Base-by-base conservation (phyloP, 2,797 vertebrate genomes). In the Hydrophis major region DNA sequence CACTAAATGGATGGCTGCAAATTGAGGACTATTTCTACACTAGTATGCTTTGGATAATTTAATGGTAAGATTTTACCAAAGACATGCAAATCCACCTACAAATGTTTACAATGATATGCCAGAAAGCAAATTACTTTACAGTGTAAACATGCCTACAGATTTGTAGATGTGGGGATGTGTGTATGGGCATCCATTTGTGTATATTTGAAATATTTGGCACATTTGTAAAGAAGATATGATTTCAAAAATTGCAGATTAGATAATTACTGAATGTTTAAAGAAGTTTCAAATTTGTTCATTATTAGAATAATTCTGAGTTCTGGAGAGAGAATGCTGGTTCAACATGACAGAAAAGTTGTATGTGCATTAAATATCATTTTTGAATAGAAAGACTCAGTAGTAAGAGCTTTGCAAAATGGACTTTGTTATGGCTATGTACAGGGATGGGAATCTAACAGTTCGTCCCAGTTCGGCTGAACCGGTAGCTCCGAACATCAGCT, bases 221-320 rank as follows among this genome's bases (percentile, higher is more conserved):
- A 63, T 63, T 66, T 66, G 61, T 66, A n/a, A 66, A 87, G 28
- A 87, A 92, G 47, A 32, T 27, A 6, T n/a, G 20, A 20, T 50
- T 92, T 74, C 37, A 89, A 50, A 89, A 53, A 37, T 7, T 11
- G 12, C 2, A 50, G 56, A 7, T 14, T 56, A 12, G 32, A 2
- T 14, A 3, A 12, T 20, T 61, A 42, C 42, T 60, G n/a, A 59
- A 20, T 32, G 5, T 50, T 12, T 42, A 55, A 16, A 2, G n/a
- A 8, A 13, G 32, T 14, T 32, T 0, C 5, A 50, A 60, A 25
- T 22, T 86, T 10, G 1, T 74, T 20, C 0, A 0, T 37, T 56
- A 18, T 2, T 90, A 6, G 18, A 0, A 10, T 83, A 88, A 7
- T 0, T 0, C 0, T 89, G 86, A n/a, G 55, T n/a, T 88, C 10